A percentile compares a stretch with the other conserved stretches of the same genome.
Evolutionary conservation across 2,113 vertebrate genomes (phyloP).

Genomic region (Turnix velox): DNA sequence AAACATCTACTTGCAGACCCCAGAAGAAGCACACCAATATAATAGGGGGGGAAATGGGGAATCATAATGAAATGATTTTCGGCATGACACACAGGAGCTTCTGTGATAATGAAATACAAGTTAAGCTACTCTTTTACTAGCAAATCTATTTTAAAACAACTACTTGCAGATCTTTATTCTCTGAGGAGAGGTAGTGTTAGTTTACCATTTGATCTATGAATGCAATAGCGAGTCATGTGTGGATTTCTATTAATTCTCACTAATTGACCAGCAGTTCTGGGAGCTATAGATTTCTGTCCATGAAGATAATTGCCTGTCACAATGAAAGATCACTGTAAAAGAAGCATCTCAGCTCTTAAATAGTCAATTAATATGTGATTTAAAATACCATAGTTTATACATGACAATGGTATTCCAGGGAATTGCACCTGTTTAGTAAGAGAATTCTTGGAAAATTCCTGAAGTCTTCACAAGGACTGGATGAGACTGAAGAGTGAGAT

Average conservation of each 20-base stretch:
- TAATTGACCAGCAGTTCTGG: constrained; percentile 15
- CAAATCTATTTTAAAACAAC: not conserved
- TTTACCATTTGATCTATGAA: not conserved
- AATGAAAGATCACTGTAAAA: not conserved
- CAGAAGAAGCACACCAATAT: not conserved
- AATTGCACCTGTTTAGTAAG: not conserved
- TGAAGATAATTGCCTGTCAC: not conserved
- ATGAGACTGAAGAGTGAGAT: accelerated
- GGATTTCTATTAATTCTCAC: not conserved
- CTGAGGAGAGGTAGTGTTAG: not conserved
- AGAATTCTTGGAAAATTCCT: not conserved
- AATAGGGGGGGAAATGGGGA: too few species aligned
- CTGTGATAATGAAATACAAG: not conserved
- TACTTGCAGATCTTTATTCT: not conserved
- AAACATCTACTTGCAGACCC: not conserved
- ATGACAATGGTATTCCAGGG: not conserved
- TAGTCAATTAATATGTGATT: constrained; percentile 8
- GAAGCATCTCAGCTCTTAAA: not conserved
- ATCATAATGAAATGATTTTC: not conserved
- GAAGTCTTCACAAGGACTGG: too few species aligned
- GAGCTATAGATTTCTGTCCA: not conserved
- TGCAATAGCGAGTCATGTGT: not conserved
- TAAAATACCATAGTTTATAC: not conserved
- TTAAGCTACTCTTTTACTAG: not conserved
- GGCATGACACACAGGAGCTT: not conserved